These are phyloP conservation scores for Anastatus disparis DNA, from an alignment of 1,140 invertebrate genomes.

Conservation along the genomic window DNA sequence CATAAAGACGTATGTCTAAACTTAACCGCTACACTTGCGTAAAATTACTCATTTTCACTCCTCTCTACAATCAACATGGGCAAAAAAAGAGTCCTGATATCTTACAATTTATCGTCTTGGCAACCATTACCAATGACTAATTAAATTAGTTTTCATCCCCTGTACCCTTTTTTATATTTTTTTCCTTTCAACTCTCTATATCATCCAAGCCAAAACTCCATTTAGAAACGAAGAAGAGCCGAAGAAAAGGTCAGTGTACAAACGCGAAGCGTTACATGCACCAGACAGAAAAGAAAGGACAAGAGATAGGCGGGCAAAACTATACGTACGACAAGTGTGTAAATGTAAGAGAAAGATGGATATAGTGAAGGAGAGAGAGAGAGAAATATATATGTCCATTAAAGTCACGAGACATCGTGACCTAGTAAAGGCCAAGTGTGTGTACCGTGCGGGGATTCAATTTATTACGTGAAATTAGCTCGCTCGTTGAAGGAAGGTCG, in stretches of 20 bases:
- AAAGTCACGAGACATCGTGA: slow-evolving; percentile 38
- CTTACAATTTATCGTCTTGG: neutral
- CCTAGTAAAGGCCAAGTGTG: slow-evolving; percentile 34
- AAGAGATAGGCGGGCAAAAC: too few relatives aligned
- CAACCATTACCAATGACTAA: slow-evolving; percentile 7
- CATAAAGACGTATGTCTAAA: too few relatives aligned
- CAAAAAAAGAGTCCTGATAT: too few relatives aligned
- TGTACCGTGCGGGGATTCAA: too few relatives aligned
- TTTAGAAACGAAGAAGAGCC: neutral
- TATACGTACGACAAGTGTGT: too few relatives aligned
- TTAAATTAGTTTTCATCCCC: neutral
- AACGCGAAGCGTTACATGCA: too few relatives aligned
- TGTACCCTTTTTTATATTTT: too few relatives aligned
- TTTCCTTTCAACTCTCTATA: neutral
- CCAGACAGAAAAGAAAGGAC: slow-evolving; percentile 22
- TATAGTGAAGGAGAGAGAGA: neutral
- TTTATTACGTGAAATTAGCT: slow-evolving; percentile 38
- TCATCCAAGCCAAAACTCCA: neutral
- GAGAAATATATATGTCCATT: slow-evolving; percentile 10
- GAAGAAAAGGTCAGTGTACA: too few relatives aligned
- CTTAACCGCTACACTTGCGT: too few relatives aligned
- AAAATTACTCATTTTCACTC: too few relatives aligned
- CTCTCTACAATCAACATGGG: too few relatives aligned
- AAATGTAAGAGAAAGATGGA: neutral
- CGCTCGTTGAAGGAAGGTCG: slow-evolving; percentile 7